Evolutionary conservation across 2,113 vertebrate genomes (phyloP).

Genomic region (Zosterops lateralis): DNA sequence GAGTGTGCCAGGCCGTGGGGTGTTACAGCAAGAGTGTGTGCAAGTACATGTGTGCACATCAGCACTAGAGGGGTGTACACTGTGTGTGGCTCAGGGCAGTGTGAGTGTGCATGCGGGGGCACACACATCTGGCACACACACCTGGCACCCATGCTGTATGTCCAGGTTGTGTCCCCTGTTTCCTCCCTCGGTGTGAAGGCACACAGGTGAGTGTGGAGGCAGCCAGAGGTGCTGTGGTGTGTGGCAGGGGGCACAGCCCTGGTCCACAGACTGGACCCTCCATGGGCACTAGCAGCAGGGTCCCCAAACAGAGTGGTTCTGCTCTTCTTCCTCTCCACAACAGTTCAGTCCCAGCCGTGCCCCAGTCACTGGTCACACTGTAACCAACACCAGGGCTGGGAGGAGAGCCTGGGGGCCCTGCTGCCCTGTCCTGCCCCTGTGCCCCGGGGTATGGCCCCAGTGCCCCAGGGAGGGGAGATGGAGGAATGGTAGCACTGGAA

Average conservation of each 20-base stretch:
- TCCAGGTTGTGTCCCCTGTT: rapidly evolving
- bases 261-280: rapidly evolving
- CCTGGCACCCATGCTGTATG: rapidly evolving
- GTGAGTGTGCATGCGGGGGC: too few species aligned
- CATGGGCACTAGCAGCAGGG: not conserved
- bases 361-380: not conserved
- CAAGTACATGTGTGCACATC: rapidly evolving
- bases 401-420: rapidly evolving
- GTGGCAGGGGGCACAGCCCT: rapidly evolving
- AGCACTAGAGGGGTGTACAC: rapidly evolving
- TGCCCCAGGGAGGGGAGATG: not conserved
- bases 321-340: not conserved
- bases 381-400: not conserved
- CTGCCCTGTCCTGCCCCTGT: not conserved
- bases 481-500: not conserved
- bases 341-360: not conserved
- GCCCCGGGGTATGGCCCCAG: not conserved
- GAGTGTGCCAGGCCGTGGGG: not conserved
- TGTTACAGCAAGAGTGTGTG: rapidly evolving
- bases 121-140: rapidly evolving
- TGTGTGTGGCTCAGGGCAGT: rapidly evolving
- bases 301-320: not conserved
- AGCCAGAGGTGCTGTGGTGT: rapidly evolving
- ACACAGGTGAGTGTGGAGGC: not conserved
- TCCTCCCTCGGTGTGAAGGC: not conserved